A percentile compares a stretch with the other conserved stretches of the same genome.
Evolutionary conservation across 2,113 vertebrate species (phyloP).

Genomic region (Ariopsis seemanni): DNA sequence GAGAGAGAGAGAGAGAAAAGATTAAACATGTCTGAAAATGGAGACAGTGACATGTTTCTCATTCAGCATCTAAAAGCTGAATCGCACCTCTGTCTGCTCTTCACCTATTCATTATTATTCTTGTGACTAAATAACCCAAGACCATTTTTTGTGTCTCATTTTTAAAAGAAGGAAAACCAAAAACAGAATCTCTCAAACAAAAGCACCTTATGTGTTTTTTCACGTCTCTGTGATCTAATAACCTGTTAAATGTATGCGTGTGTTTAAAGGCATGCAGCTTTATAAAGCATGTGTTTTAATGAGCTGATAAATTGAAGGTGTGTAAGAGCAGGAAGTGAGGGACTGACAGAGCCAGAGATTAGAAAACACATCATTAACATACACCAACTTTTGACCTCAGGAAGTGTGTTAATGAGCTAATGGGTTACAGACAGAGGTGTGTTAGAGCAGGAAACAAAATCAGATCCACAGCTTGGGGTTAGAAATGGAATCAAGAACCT

Average conservation of each 20-base stretch:
- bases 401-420: not conserved
- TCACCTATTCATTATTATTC: not conserved
- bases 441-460: not conserved
- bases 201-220: not conserved
- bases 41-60: not conserved
- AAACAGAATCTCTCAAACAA: not conserved
- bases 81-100: not conserved
- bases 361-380: not conserved
- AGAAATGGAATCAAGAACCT: not conserved
- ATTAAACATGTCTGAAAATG: slow-evolving; percentile 4
- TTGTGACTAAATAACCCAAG: too few species aligned
- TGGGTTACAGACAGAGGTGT: not conserved
- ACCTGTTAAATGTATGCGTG: not conserved
- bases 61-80: not conserved
- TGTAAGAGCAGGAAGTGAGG: not conserved
- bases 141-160: too few species aligned
- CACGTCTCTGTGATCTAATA: not conserved
- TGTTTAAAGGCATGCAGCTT: not conserved
- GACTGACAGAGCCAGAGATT: not conserved
- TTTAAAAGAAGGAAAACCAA: not conserved
- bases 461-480: not conserved
- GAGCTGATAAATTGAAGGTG: not conserved
- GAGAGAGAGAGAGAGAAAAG: not conserved
- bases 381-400: not conserved
- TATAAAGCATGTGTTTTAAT: not conserved